Conservation (phyloP, 2,888 invertebrate genomes). For the Orthonychiurus folsomi region DNA sequence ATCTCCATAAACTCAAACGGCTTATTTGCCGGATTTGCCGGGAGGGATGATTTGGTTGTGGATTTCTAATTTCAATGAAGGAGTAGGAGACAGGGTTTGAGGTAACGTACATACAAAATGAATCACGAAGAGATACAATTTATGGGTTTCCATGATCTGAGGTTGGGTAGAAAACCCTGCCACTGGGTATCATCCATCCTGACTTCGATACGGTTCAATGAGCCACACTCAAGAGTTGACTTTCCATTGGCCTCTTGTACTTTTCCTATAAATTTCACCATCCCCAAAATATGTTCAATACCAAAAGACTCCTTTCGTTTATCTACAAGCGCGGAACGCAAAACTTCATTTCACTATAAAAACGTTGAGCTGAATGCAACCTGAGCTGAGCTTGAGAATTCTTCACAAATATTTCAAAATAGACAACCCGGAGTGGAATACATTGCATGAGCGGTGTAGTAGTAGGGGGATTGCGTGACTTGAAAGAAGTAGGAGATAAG, state of each 20-base stretch:
- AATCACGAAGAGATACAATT: slow-evolving; percentile 29
- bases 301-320: no score
- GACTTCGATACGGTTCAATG: slow-evolving; percentile 29
- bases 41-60: no score
- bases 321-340: no score
- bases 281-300: neutral
- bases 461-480: neutral
- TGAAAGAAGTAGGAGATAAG: neutral
- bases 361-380: no score
- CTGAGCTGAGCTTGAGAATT: no score
- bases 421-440: no score
- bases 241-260: slow-evolving; percentile 17
- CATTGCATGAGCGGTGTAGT: neutral
- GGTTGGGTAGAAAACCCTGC: neutral
- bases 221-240: slow-evolving; percentile 22
- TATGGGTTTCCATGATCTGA: slow-evolving; percentile 16
- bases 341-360: no score
- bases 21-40: no score
- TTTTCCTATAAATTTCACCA: slow-evolving; percentile 3
- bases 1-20: no score
- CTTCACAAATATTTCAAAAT: no score
- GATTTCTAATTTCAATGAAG: neutral
- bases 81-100: neutral
- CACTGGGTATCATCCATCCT: slow-evolving; percentile 14
- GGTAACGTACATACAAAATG: slow-evolving; percentile 18